These are phyloP conservation scores for Perognathus longimembris DNA, from an alignment of 2,113 vertebrate species.

Conservation along the genomic window DNA sequence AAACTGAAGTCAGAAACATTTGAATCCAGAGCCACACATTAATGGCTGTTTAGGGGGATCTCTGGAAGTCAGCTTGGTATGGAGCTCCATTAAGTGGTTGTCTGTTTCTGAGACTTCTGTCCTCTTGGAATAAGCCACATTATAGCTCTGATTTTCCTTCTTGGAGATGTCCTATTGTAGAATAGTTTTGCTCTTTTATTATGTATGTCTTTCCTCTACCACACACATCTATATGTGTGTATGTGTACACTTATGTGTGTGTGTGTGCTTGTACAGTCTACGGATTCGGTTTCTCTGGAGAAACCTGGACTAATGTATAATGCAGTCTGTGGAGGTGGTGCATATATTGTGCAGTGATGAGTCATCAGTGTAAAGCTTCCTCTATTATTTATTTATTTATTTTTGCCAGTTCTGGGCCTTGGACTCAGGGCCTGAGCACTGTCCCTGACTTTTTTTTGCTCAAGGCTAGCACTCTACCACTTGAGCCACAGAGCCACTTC, in stretches of 20 bases:
- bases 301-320: not conserved
- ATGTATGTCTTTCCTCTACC: too few relatives aligned
- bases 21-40: not conserved
- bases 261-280: too few relatives aligned
- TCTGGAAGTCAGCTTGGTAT: not conserved
- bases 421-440: too few relatives aligned
- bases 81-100: not conserved
- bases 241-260: not conserved
- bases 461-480: too few relatives aligned
- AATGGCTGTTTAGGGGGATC: not conserved
- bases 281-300: not conserved
- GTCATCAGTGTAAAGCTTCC: not conserved
- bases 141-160: not conserved
- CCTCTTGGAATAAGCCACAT: not conserved
- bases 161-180: not conserved
- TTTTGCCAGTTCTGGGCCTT: too few relatives aligned
- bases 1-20: not conserved
- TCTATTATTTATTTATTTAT: too few relatives aligned
- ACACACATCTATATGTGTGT: too few relatives aligned
- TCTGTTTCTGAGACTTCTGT: not conserved
- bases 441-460: too few relatives aligned
- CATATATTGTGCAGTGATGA: not conserved
- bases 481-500: too few relatives aligned
- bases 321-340: not conserved
- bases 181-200: not conserved